Percentiles rank a stretch among this genome's conserved stretches.
Evolutionary conservation across 2,113 vertebrate species (phyloP).

Genomic region (Sceloporus tristichus): DNA sequence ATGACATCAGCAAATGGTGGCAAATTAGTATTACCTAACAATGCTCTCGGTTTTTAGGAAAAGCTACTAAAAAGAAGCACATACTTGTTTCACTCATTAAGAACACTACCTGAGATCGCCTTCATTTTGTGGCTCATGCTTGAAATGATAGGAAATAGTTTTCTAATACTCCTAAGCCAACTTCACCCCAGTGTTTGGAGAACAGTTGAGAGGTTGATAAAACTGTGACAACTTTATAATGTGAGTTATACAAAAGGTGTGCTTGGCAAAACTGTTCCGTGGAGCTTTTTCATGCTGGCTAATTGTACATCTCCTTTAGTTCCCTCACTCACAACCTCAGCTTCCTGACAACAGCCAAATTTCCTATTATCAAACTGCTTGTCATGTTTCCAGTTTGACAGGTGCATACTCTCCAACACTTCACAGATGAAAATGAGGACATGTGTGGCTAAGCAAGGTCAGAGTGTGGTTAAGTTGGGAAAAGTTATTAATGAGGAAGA

Average conservation of each 20-base stretch:
- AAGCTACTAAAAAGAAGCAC: background rate
- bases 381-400: background rate
- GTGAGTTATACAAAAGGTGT: background rate
- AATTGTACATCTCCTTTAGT: background rate
- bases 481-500: too few relatives aligned
- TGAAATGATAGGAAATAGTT: background rate
- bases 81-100: background rate
- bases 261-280: background rate
- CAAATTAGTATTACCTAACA: too few relatives aligned
- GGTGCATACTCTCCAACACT: background rate
- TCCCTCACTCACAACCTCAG: too few relatives aligned
- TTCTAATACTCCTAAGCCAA: background rate
- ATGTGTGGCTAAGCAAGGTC: too few relatives aligned
- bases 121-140: background rate
- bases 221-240: too few relatives aligned
- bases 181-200: background rate
- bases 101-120: background rate
- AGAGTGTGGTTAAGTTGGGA: too few relatives aligned
- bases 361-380: background rate
- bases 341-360: background rate
- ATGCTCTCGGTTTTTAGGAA: background rate
- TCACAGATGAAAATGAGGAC: too few relatives aligned
- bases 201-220: background rate
- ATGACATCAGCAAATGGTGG: too few relatives aligned
- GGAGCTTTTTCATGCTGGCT: too few relatives aligned